Percentiles rank a stretch among this genome's conserved stretches.
These are phyloP conservation scores for Canis aureus DNA, from an alignment of 2,113 vertebrate species.

Conservation along the genomic window DNA sequence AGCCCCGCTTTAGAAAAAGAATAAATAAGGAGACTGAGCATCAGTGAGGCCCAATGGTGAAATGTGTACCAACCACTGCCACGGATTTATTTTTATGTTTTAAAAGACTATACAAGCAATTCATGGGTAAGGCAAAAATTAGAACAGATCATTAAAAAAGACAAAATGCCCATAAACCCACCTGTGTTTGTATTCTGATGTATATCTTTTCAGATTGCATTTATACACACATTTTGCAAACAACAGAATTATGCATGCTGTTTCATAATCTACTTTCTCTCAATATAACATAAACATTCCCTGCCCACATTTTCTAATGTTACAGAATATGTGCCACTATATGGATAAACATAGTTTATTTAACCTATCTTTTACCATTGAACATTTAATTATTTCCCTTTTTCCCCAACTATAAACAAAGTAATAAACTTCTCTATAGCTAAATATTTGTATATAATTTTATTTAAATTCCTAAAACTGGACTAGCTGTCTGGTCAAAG, in stretches of 20 bases:
- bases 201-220: background rate
- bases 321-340: slow-evolving; percentile 2
- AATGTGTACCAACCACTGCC: background rate
- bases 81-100: background rate
- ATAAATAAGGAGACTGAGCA: background rate
- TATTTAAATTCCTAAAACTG: slow-evolving; percentile 6
- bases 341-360: slow-evolving; percentile 13
- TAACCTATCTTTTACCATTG: background rate
- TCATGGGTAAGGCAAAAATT: slow-evolving; percentile 9
- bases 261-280: background rate
- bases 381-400: slow-evolving; percentile 32
- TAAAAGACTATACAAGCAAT: background rate
- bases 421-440: background rate
- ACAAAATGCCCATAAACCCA: background rate
- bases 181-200: slow-evolving; percentile 9
- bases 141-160: background rate
- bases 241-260: background rate
- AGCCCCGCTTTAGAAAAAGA: background rate
- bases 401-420: background rate
- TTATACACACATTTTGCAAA: background rate
- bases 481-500: background rate
- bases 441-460: background rate
- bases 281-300: slow-evolving; percentile 16
- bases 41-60: background rate
- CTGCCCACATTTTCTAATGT: background rate